phyloP scores from a whole-genome alignment of 1,140 invertebrate species.

The Drosophila pruinosa region DNA sequence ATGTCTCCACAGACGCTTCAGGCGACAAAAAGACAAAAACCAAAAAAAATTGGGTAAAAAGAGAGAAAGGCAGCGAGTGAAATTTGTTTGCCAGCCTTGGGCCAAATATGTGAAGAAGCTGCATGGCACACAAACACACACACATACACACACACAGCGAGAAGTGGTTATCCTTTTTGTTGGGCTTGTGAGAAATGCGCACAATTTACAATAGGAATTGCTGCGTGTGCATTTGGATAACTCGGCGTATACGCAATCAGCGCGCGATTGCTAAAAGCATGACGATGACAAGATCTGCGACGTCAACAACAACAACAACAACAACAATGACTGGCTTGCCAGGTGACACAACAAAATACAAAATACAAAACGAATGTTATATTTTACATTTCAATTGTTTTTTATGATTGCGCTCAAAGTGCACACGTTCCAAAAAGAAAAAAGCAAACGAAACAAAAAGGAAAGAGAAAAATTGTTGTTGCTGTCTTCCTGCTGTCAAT shows the following conservation, averaged over 20 bases:
- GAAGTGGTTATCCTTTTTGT: conserved; percentile 24
- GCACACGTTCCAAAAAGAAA: conserved; percentile 58
- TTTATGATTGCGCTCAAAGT: conserved; percentile 78
- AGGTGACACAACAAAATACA: conserved; percentile 49
- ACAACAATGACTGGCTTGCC: conserved; percentile 13
- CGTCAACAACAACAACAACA: conserved; percentile 15
- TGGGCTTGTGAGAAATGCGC: conserved; percentile 66
- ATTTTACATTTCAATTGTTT: conserved; percentile 82
- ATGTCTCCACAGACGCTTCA: conserved; percentile 59
- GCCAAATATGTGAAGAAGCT: conserved; percentile 55
- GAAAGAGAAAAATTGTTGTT: conserved; percentile 27
- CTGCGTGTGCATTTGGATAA: conserved; percentile 77
- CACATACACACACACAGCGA: conserved; percentile 5
- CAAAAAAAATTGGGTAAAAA: conserved; percentile 13
- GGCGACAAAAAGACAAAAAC: conserved; percentile 46
- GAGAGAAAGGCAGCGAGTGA: conserved; percentile 59
- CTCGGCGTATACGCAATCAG: conserved; percentile 76
- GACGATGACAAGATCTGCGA: conserved; percentile 38
- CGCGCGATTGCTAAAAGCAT: conserved; percentile 75
- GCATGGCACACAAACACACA: conserved; percentile 16
- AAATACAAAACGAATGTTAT: conserved; percentile 67
- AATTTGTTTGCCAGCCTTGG: conserved; percentile 74
- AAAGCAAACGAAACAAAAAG: neutral
- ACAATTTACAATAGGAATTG: conserved; percentile 81
- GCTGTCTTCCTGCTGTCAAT: conserved; percentile 68